Conservation (phyloP, 2,113 vertebrate genomes). For the Phainopepla nitens region DNA sequence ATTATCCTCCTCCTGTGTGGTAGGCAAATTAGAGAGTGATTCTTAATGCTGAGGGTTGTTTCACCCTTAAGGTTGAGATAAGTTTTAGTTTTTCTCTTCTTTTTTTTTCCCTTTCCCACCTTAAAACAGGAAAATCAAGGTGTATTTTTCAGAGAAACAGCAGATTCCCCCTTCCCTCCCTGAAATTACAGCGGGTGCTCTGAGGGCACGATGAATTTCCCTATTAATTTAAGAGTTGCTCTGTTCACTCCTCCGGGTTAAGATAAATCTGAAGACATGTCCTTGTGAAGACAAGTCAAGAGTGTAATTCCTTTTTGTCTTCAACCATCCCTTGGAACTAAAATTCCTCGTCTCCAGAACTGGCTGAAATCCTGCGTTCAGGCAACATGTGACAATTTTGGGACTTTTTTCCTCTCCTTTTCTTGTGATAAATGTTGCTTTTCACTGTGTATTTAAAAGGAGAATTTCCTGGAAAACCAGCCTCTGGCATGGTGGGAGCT, state of each 20-base stretch:
- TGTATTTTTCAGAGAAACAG: background rate
- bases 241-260: background rate
- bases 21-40: background rate
- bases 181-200: background rate
- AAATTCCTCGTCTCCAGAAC: background rate
- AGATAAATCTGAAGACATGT: background rate
- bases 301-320: background rate
- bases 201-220: background rate
- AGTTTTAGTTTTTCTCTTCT: background rate
- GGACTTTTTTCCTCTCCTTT: background rate
- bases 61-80: background rate
- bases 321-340: background rate
- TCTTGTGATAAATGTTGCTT: background rate
- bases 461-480: background rate
- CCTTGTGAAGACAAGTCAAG: background rate
- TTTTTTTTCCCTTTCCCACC: accelerated
- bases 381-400: background rate
- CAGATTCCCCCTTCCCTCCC: background rate
- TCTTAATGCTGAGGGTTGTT: background rate
- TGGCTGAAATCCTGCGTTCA: accelerated
- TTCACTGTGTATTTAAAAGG: background rate
- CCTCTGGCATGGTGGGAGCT: background rate
- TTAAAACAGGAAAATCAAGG: background rate
- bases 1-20: background rate
- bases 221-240: background rate